Percentiles rank a stretch among this genome's conserved stretches.
These are phyloP conservation scores for Pheosia tremula DNA, from an alignment of 2,888 invertebrate genomes.

Conservation along the genomic window DNA sequence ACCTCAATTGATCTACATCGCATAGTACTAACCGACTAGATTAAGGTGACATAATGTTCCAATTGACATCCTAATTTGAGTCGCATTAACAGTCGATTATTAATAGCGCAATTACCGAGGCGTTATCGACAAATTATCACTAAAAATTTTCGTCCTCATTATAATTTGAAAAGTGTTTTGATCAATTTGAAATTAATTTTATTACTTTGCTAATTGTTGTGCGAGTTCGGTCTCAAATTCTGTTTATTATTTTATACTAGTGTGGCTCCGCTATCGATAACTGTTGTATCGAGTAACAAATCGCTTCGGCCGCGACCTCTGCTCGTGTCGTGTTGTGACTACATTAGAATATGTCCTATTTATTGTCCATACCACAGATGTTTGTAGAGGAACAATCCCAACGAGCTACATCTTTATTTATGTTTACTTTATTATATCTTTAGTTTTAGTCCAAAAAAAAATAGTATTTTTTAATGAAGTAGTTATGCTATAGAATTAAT, in stretches of 20 bases:
- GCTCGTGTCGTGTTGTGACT: slow-evolving; percentile 27
- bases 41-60: too few species aligned
- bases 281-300: slow-evolving; percentile 18
- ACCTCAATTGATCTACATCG: too few species aligned
- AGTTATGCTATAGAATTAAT: too few species aligned
- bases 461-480: background rate
- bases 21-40: too few species aligned
- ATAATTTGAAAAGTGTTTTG: too few species aligned
- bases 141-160: too few species aligned
- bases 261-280: slow-evolving; percentile 9
- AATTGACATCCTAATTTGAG: too few species aligned
- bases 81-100: too few species aligned
- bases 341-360: slow-evolving; percentile 32
- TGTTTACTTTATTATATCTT: background rate
- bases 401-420: slow-evolving; percentile 24
- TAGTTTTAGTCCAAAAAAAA: background rate
- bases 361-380: slow-evolving; percentile 33
- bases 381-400: slow-evolving; percentile 32
- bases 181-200: too few species aligned
- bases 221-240: background rate
- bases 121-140: too few species aligned
- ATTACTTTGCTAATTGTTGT: too few species aligned
- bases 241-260: slow-evolving; percentile 8
- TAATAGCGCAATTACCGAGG: background rate
- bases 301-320: slow-evolving; percentile 8